Conservation (phyloP, 2,113 vertebrate genomes). For the Calyptommatus sinebrachiatus region DNA sequence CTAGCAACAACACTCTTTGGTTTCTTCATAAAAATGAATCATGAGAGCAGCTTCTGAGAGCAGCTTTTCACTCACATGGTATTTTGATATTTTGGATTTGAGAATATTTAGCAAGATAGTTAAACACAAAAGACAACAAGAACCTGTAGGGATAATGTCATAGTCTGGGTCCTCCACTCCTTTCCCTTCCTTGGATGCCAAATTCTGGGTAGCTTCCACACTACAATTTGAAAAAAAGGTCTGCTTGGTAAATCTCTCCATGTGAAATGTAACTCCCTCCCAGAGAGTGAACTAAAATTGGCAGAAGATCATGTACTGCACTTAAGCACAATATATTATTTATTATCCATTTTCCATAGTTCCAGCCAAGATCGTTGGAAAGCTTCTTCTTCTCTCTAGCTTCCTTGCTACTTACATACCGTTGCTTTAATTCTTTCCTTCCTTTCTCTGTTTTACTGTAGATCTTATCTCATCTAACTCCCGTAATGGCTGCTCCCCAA, state of each 20-base stretch:
- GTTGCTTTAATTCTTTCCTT: slow-evolving; percentile 37
- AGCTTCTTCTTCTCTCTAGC: slow-evolving; percentile 30
- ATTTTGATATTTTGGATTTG: slow-evolving; percentile 1
- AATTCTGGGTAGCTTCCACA: slow-evolving; percentile 23
- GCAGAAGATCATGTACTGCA: slow-evolving; percentile 49
- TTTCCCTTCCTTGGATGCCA: slow-evolving; percentile 27
- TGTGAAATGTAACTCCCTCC: slow-evolving; percentile 29
- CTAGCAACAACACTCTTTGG: background rate
- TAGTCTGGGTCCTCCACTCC: slow-evolving; percentile 18
- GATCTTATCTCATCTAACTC: slow-evolving; percentile 40
- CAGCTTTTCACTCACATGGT: background rate
- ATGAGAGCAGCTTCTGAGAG: background rate
- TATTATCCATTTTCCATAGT: slow-evolving; percentile 50
- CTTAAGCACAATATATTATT: slow-evolving; percentile 55
- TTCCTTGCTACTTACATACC: slow-evolving; percentile 29
- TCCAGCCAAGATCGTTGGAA: slow-evolving; percentile 51
- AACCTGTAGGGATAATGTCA: slow-evolving; percentile 6
- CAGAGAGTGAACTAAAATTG: slow-evolving; percentile 45
- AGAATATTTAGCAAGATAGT: background rate
- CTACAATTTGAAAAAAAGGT: slow-evolving; percentile 41
- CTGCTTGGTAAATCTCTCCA: slow-evolving; percentile 42
- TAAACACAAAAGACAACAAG: slow-evolving; percentile 19
- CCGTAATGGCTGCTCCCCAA: slow-evolving; percentile 29
- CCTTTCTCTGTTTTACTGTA: slow-evolving; percentile 40
- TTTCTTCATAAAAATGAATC: background rate